Conservation (phyloP, 2,797 vertebrate species). For the Mallotus villosus region DNA sequence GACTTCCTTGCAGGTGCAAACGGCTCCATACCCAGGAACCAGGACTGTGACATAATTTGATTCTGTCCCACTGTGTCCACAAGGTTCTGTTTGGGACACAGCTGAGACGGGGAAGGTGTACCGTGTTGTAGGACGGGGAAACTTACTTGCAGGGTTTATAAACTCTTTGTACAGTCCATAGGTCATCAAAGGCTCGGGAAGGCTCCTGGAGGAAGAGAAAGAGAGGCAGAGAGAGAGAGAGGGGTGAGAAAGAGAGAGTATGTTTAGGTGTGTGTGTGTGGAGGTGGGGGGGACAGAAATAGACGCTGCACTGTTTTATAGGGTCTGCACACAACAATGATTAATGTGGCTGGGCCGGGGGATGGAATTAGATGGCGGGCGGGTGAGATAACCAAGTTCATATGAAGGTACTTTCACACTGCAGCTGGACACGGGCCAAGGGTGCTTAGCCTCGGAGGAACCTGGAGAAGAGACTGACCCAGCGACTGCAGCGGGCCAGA, state of each 20-base stretch:
- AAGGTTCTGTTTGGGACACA: not conserved
- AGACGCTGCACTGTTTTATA: slow-evolving; percentile 72
- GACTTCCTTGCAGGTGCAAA: not conserved
- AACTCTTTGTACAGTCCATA: slow-evolving; percentile 94
- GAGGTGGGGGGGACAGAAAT: slow-evolving; percentile 54
- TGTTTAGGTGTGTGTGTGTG: slow-evolving; percentile 53
- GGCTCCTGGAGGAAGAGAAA: slow-evolving; percentile 80
- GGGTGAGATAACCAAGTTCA: slow-evolving; percentile 77
- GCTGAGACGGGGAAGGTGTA: not conserved
- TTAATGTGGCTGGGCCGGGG: slow-evolving; percentile 71
- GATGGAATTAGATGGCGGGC: slow-evolving; percentile 72
- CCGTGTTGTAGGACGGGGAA: slow-evolving; percentile 30
- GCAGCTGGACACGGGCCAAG: slow-evolving; percentile 65
- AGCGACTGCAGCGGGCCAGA: not conserved
- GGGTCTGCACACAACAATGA: slow-evolving; percentile 72
- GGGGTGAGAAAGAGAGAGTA: slow-evolving; percentile 36
- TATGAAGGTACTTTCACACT: slow-evolving; percentile 77
- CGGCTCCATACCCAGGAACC: not conserved
- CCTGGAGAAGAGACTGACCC: slow-evolving; percentile 49
- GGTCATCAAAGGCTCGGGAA: slow-evolving; percentile 97
- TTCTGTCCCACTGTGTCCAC: not conserved
- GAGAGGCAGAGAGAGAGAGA: not conserved
- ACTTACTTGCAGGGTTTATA: slow-evolving; percentile 93
- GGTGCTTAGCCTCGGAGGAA: slow-evolving; percentile 48
- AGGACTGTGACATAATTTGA: not conserved